Conservation (phyloP, 2,888 invertebrate genomes). For the Dorcus hopei region DNA sequence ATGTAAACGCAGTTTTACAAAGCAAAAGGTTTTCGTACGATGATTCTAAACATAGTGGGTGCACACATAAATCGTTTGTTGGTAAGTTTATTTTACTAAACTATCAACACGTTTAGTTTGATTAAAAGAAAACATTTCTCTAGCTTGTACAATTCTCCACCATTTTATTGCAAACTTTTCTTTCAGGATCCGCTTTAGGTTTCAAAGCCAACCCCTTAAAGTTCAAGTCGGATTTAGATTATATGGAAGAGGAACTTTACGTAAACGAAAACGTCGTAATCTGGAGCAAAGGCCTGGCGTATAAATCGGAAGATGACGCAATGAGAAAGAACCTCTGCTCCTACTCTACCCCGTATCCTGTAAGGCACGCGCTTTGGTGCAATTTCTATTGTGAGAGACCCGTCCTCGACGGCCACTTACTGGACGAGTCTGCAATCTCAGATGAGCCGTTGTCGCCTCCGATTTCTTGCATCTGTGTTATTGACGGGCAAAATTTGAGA, state of each 20-base stretch:
- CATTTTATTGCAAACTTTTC: too few species aligned
- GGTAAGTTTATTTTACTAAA: not conserved
- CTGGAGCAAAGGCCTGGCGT: slow-evolving; percentile 67
- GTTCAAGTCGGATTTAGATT: slow-evolving; percentile 46
- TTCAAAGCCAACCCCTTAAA: slow-evolving; percentile 42
- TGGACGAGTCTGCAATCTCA: slow-evolving; percentile 9
- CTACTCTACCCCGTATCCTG: slow-evolving; percentile 78
- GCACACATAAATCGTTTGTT: slow-evolving; percentile 14
- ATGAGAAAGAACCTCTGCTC: slow-evolving; percentile 62
- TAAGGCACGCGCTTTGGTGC: slow-evolving; percentile 78
- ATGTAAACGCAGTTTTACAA: slow-evolving; percentile 29
- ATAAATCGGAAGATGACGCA: slow-evolving; percentile 53
- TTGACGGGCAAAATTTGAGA: slow-evolving; percentile 73
- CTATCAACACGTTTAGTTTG: too few species aligned
- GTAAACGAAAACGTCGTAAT: slow-evolving; percentile 80
- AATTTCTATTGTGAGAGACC: slow-evolving; percentile 59
- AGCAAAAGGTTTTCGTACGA: slow-evolving; percentile 7
- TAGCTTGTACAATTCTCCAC: too few species aligned
- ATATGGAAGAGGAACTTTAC: slow-evolving; percentile 84
- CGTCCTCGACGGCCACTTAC: slow-evolving; percentile 47
- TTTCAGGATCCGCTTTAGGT: not conserved
- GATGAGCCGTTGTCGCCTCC: slow-evolving; percentile 46
- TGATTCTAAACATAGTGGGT: slow-evolving; percentile 17
- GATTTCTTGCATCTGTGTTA: slow-evolving; percentile 67
- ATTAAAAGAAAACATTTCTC: too few species aligned